Base-by-base conservation (phyloP, 2,888 invertebrate genomes). In the Eupithecia subfuscata region DNA sequence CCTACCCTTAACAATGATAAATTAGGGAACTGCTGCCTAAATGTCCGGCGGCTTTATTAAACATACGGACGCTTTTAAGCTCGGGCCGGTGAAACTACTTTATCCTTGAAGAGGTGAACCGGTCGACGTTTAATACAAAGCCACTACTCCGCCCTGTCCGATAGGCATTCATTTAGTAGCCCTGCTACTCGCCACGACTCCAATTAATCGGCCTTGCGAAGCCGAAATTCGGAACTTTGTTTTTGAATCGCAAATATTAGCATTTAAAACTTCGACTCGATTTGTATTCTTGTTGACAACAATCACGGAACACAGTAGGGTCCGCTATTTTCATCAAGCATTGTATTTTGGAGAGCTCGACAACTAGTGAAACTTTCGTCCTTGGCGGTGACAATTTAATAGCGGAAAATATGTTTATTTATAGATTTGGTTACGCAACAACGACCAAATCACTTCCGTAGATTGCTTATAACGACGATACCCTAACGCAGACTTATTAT, bases 1-100 rank as follows among this genome's bases (percentile, higher is more conserved):
- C 86, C n/a, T 88, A 84, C 84, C 88, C 37, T 86, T 90, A 91
- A 91, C 90, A 92, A 91, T 92, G 92, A 92, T 91, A 93, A 94
- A 93, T 92, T 92, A 91, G 91, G 87, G 85, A 81, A 85, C 87
- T 86, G 83, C 87, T 88, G 89, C 88, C 87, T 83, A 84, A 89
- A 89, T 87, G 90, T 90, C 90, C 90, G 86, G 83, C 83, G 84
- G 86, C 88, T 91, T 91, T 92, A 92, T 92, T 91, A 91, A 90
- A 89, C 89, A 90, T 88, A 90, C 87, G 85, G 86, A 88, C 84
- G 88, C 86, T 88, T 86, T 86, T 85, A 87, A 82, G 85, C 82
- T 82, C 78, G 80, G 81, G 78, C 85, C 82, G 81, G 85, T 85
- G 14, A 87, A 88, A 86, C 82, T 86, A 84, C 88, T 88, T 86